Base-by-base conservation (phyloP, 2,888 invertebrate species). In the Tiliacea aurago region DNA sequence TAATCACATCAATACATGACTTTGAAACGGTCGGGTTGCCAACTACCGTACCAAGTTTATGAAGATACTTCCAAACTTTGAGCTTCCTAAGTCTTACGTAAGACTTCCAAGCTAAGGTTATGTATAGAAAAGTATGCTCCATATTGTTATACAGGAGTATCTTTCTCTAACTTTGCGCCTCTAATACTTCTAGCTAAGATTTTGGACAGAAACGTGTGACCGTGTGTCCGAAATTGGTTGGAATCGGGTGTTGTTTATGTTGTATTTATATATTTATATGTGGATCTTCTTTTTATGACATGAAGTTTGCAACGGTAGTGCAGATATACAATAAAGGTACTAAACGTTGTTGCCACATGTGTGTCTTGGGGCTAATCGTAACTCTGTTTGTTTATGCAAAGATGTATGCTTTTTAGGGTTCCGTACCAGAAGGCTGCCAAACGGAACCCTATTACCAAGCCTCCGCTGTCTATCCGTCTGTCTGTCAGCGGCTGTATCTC, bases 51-150 rank as follows among this genome's bases (percentile, higher is more conserved):
- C 33, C n/a, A 62, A 72, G 55, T 69, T 78, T 58, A 20, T 56
- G 33, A 37, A 78, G 49, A 67, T 55, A 63, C 33, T 59, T 64
- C 43, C 37, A 66, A 79, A 79, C 20, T 83, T 70, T 41, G 58
- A 47, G 51, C 23, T 47, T 41, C 37, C n/a, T 20, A 45, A 53
- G 41, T 59, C 63, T 64, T 64, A 0, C 41, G 23, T n/a, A n/a
- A 20, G 15, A 53, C 45, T 78, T 23, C 10, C 20, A 47, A 70
- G 41, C 81, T 59, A 45, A 20, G 41, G 43, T 55, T 58, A 20
- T n/a, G 13, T 49, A 55, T 47, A 13, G 49, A 55, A 64, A 53
- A 28, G 37, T 67, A 33, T 51, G 28, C 33, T 55, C 23, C 33
- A 18, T 47, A 18, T 53, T 58, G 33, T 23, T 47, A 0, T 23